A percentile compares a stretch with the other conserved stretches of the same genome.
Evolutionary conservation across 2,888 invertebrate species (phyloP).

Genomic region (Panzeria rudis): DNA sequence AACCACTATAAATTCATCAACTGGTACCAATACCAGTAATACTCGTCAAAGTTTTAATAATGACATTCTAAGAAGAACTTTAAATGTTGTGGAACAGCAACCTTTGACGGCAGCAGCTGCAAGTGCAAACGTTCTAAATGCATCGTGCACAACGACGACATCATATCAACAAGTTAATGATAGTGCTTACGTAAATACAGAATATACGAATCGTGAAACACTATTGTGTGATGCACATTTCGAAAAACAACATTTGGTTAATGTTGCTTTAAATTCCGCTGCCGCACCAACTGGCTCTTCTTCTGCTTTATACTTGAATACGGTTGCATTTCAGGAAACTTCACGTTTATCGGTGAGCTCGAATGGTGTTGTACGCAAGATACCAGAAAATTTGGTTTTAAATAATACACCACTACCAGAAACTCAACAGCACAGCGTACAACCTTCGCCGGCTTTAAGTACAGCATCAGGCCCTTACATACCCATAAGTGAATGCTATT

Average conservation of each 20-base stretch:
- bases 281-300: constrained; percentile 61
- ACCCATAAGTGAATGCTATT: constrained; percentile 95
- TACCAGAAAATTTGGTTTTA: constrained; percentile 83
- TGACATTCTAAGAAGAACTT: constrained; percentile 71
- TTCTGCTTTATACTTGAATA: constrained; percentile 78
- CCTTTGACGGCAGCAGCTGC: constrained; percentile 49
- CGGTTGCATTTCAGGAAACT: constrained; percentile 70
- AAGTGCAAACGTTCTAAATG: constrained; percentile 32
- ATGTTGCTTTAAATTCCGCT: constrained; percentile 29
- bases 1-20: constrained; percentile 78
- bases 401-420: constrained; percentile 80
- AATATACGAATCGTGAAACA: constrained; percentile 82
- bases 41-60: constrained; percentile 68
- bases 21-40: constrained; percentile 69
- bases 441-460: constrained; percentile 87
- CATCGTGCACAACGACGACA: constrained; percentile 22
- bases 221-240: constrained; percentile 79
- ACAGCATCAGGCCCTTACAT: constrained; percentile 93
- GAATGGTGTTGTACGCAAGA: constrained; percentile 81
- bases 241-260: constrained; percentile 76
- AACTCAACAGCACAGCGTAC: constrained; percentile 79
- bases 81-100: constrained; percentile 64
- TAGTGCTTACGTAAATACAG: constrained; percentile 82
- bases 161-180: constrained; percentile 71
- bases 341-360: constrained; percentile 77